Conservation (phyloP, 2,797 vertebrate species). For the Coreius guichenoti region DNA sequence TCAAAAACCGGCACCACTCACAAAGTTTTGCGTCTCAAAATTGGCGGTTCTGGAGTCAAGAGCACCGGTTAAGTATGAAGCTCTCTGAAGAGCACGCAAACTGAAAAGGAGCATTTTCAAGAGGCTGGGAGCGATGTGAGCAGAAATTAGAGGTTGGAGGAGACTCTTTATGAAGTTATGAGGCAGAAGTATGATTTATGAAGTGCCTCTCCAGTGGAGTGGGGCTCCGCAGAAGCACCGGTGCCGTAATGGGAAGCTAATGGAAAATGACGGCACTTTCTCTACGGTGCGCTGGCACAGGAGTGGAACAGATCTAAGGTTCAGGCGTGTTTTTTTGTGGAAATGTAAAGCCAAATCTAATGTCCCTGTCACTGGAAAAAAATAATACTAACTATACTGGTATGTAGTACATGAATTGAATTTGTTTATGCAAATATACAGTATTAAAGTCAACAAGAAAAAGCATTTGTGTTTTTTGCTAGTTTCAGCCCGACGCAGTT, state of each 20-base stretch:
- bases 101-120: constrained; percentile 31
- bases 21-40: constrained; percentile 72
- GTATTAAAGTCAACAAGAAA: not conserved
- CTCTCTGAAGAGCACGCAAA: constrained; percentile 69
- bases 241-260: constrained; percentile 35
- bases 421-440: not conserved
- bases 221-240: constrained; percentile 12
- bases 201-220: constrained; percentile 44
- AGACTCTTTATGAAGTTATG: constrained; percentile 69
- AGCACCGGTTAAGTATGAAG: constrained; percentile 67
- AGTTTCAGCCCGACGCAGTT: too few species aligned
- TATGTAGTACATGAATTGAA: not conserved
- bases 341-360: not conserved
- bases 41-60: constrained; percentile 51
- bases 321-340: not conserved
- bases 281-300: not conserved
- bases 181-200: constrained; percentile 57
- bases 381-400: not conserved
- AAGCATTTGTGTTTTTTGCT: too few species aligned
- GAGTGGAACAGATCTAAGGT: constrained; percentile 13
- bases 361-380: not conserved
- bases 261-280: constrained; percentile 36
- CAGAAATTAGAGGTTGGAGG: constrained; percentile 68
- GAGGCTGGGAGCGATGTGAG: not conserved
- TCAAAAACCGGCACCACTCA: constrained; percentile 73